phyloP scores from a whole-genome alignment of 2,113 vertebrate species.

The Ctenodactylus gundi region DNA sequence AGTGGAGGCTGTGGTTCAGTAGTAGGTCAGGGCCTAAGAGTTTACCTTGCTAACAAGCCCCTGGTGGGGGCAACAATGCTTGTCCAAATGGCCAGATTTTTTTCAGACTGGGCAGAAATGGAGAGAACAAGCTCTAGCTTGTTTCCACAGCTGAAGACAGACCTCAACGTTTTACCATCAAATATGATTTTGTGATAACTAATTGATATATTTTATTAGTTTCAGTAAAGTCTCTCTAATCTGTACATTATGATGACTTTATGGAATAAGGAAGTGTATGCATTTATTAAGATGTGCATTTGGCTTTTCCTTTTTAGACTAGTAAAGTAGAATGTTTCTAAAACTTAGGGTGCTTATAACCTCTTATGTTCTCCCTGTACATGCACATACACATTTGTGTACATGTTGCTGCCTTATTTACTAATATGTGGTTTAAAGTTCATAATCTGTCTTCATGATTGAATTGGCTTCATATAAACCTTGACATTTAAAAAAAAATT shows the following conservation, averaged over 20 bases:
- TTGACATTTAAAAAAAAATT: not conserved
- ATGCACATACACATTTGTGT: not conserved
- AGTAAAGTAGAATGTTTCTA: not conserved
- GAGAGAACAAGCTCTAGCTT: not conserved
- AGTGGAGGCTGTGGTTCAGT: not conserved
- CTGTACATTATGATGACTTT: not conserved
- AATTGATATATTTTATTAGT: not conserved
- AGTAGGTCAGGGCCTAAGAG: not conserved
- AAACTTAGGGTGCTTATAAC: not conserved
- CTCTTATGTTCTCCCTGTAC: not conserved
- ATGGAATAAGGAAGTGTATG: not conserved
- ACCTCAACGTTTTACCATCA: not conserved
- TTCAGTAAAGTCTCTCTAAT: not conserved
- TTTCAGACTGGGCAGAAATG: not conserved
- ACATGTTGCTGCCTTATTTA: not conserved
- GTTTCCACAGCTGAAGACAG: not conserved
- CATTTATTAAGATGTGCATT: not conserved
- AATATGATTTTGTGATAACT: not conserved
- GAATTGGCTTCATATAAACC: not conserved
- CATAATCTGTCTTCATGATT: not conserved
- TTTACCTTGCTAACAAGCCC: not conserved
- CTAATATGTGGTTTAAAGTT: not conserved
- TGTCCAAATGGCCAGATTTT: not conserved
- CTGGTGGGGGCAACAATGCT: not conserved
- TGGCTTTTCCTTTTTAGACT: not conserved